These are phyloP conservation scores for Xylocopa sonorina DNA, from an alignment of 1,140 invertebrate species.

Conservation along the genomic window DNA sequence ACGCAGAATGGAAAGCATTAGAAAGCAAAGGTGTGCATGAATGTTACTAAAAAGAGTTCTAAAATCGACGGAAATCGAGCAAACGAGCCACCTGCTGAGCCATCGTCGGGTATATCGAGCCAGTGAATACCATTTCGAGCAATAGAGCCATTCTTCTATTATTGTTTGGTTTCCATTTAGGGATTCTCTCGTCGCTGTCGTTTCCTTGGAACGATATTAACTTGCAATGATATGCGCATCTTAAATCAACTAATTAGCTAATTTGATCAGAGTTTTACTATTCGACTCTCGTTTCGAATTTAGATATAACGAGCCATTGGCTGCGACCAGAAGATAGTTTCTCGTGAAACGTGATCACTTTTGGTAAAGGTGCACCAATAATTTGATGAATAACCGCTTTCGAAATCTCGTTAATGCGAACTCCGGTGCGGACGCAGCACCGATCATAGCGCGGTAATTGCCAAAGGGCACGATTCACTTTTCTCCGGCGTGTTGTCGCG, in stretches of 20 bases:
- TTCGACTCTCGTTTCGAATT: no score
- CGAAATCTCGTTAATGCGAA: no score
- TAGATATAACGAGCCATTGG: no score
- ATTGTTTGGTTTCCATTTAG: no score
- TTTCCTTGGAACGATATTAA: not conserved
- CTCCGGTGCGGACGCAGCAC: no score
- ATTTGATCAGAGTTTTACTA: no score
- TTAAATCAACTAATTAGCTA: no score
- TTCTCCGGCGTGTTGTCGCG: not conserved
- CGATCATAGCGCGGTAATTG: not conserved
- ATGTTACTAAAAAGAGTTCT: conserved; percentile 11
- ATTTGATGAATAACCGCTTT: not conserved
- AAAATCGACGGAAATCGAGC: conserved; percentile 1
- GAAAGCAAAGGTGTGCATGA: not conserved
- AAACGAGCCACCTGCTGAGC: conserved; percentile 20
- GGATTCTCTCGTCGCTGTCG: not conserved
- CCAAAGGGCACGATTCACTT: not conserved
- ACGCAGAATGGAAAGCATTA: not conserved
- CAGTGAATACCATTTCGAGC: not conserved
- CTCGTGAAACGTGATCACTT: no score
- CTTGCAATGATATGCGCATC: no score
- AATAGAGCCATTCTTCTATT: conserved; percentile 7
- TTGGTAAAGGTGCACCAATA: no score
- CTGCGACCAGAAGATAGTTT: no score
- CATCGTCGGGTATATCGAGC: not conserved